Percentiles rank a stretch among this genome's conserved stretches.
phyloP scores from a whole-genome alignment of 1,140 invertebrate genomes.

The Papilio dardanus region DNA sequence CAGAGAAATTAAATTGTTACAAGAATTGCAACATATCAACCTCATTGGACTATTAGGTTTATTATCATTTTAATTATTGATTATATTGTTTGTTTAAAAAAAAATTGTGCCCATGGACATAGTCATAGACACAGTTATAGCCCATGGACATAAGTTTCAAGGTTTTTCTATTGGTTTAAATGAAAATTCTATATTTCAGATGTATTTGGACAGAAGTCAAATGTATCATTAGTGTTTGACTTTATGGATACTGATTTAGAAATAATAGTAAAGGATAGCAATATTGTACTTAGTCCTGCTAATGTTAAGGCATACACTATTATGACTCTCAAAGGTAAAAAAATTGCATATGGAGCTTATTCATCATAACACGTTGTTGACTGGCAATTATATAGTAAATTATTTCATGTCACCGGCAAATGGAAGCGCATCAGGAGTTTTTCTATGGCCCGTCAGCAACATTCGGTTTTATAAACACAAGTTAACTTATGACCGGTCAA shows the following conservation, averaged over 20 bases:
- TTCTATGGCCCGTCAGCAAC: too few species aligned
- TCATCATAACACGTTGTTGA: not conserved
- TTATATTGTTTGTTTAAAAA: slow-evolving; percentile 43
- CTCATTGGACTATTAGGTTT: slow-evolving; percentile 93
- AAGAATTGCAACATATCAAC: slow-evolving; percentile 97
- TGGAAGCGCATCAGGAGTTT: too few species aligned
- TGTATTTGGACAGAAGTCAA: slow-evolving; percentile 98
- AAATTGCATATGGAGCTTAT: not conserved
- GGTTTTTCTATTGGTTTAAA: too few species aligned
- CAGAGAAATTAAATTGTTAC: slow-evolving; percentile 98
- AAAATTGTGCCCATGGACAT: too few species aligned
- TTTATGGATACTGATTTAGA: slow-evolving; percentile 99
- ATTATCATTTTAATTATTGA: slow-evolving; percentile 17
- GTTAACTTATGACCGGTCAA: too few species aligned
- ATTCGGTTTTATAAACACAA: too few species aligned
- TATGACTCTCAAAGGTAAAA: slow-evolving; percentile 94
- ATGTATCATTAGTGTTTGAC: slow-evolving; percentile 99
- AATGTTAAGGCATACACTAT: slow-evolving; percentile 98
- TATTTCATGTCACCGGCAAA: too few species aligned
- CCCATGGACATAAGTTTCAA: too few species aligned
- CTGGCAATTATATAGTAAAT: too few species aligned
- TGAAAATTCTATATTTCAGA: slow-evolving; percentile 84
- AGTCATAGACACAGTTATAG: too few species aligned
- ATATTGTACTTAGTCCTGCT: slow-evolving; percentile 94
- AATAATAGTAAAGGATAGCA: slow-evolving; percentile 93